phyloP scores from a whole-genome alignment of 2,888 invertebrate genomes.

The Idaea aversata region DNA sequence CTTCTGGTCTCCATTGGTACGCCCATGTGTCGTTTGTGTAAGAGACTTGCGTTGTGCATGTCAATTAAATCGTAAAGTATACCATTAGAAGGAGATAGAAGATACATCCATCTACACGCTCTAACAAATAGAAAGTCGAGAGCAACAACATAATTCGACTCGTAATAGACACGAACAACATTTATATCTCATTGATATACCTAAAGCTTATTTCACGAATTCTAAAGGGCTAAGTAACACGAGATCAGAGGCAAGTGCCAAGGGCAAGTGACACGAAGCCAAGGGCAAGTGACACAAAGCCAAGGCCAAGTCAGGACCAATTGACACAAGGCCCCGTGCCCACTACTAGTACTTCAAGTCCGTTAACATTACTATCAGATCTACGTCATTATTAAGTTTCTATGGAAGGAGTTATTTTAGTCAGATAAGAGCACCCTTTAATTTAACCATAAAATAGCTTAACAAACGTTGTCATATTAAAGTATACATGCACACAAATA shows the following conservation, averaged over 20 bases:
- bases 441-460: no score
- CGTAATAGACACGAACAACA: conserved; percentile 29
- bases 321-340: no score
- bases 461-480: no score
- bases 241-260: not conserved
- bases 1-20: not conserved
- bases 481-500: no score
- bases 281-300: no score
- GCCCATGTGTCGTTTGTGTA: conserved; percentile 16
- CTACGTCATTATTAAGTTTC: no score
- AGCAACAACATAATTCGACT: conserved; percentile 34
- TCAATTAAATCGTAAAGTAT: conserved; percentile 42
- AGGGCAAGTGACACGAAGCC: no score
- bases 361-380: no score
- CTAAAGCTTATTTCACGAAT: conserved; percentile 1
- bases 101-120: conserved; percentile 43
- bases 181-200: conserved; percentile 26
- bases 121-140: conserved; percentile 43
- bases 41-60: conserved; percentile 42
- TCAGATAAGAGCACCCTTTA: no score
- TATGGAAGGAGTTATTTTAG: no score
- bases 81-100: conserved; percentile 47
- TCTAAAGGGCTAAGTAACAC: not conserved
- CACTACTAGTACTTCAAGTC: no score
- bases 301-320: no score